Percentiles rank a stretch among this genome's conserved stretches.
These are phyloP conservation scores for Anastrepha ludens DNA, from an alignment of 1,140 invertebrate species.

Conservation along the genomic window DNA sequence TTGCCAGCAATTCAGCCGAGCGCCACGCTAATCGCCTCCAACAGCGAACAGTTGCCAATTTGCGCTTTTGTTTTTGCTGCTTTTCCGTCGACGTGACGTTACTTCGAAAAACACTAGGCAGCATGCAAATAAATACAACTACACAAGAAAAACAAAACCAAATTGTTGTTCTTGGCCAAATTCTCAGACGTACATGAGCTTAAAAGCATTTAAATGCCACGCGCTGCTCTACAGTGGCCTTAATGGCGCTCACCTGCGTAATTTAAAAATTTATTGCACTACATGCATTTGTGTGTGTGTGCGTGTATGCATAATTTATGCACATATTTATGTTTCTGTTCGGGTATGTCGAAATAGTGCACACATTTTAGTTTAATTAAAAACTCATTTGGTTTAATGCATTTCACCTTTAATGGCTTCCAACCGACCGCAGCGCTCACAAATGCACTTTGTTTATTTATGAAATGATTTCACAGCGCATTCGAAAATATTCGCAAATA, in stretches of 20 bases:
- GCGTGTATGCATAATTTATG: background rate
- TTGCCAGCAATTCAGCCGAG: background rate
- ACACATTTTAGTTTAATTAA: background rate
- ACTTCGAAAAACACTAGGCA: background rate
- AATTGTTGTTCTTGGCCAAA: background rate
- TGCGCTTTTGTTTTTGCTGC: background rate
- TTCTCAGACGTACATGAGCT: background rate
- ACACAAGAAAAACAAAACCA: background rate
- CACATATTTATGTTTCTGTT: background rate
- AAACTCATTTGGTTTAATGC: no score
- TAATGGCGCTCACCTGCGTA: conserved; percentile 20
- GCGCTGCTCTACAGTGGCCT: background rate
- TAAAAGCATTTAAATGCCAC: conserved; percentile 17
- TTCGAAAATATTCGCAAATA: no score
- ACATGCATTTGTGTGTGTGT: background rate
- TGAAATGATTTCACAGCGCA: no score
- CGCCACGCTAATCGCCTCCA: conserved; percentile 33
- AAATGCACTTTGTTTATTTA: no score
- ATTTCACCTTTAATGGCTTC: no score
- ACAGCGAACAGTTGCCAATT: conserved; percentile 7
- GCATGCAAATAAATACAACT: background rate
- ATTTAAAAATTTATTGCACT: background rate
- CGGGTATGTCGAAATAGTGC: background rate
- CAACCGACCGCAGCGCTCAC: no score
- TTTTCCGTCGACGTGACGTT: background rate